A percentile compares a stretch with the other conserved stretches of the same genome.
Conservation (phyloP, 2,797 vertebrate species). For the Knipowitschia caucasica region DNA sequence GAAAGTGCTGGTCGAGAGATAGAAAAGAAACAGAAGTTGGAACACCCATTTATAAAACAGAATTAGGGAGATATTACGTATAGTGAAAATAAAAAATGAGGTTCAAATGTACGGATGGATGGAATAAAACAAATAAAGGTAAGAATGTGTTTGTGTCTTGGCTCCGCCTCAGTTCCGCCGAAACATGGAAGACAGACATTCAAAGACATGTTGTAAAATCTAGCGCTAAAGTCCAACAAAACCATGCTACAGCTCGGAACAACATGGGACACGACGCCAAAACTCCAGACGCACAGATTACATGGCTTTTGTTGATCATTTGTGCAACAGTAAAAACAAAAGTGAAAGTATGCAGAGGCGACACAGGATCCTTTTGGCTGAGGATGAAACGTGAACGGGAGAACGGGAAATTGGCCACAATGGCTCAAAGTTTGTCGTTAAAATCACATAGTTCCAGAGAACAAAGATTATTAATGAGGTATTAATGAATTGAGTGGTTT, state of each 20-base stretch:
- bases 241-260: constrained; percentile 79
- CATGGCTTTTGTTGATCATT: constrained; percentile 81
- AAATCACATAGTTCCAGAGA: background rate
- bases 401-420: background rate
- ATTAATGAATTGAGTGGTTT: too few relatives aligned
- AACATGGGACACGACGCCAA: constrained; percentile 66
- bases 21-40: background rate
- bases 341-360: background rate
- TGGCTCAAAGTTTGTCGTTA: background rate
- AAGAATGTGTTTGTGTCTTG: constrained; percentile 45
- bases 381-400: background rate
- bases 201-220: constrained; percentile 73
- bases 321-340: background rate
- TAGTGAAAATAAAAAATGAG: constrained; percentile 4
- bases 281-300: constrained; percentile 78
- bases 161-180: too few relatives aligned
- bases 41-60: background rate
- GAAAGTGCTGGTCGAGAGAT: background rate
- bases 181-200: constrained; percentile 77
- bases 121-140: background rate
- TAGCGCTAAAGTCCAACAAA: constrained; percentile 86
- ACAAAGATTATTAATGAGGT: background rate
- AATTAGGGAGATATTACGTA: background rate
- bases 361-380: background rate
- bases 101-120: constrained; percentile 13